These are phyloP conservation scores for Amphiura filiformis DNA, from an alignment of 35 echinoderm and acorn worm genomes.

Conservation along the genomic window DNA sequence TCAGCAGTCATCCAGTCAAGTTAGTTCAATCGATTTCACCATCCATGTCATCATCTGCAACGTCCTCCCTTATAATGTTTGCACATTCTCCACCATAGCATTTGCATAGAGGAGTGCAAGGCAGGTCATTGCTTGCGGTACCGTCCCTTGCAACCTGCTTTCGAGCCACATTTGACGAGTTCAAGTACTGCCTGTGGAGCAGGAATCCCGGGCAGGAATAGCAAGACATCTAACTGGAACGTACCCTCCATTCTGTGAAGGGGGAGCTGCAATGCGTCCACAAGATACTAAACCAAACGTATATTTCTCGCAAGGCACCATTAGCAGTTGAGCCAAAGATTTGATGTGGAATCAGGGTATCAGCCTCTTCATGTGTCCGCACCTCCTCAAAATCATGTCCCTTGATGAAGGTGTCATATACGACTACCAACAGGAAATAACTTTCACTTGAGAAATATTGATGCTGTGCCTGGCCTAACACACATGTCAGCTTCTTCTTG, in stretches of 20 bases:
- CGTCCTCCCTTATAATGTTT: constrained; percentile 5
- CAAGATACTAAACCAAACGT: constrained; percentile 38
- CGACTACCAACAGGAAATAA: constrained; percentile 10
- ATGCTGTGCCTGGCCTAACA: not conserved
- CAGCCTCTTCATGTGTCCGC: constrained; percentile 24
- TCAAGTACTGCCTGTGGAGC: constrained; percentile 39
- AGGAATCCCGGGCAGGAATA: too few species aligned
- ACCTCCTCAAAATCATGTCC: constrained; percentile 34
- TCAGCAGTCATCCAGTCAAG: too few species aligned
- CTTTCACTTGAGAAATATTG: constrained; percentile 2
- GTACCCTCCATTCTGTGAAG: constrained; percentile 17
- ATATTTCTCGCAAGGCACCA: constrained; percentile 32
- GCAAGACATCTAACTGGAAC: constrained; percentile 30
- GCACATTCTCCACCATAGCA: too few species aligned
- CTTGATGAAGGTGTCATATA: constrained; percentile 42
- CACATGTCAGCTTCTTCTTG: not conserved
- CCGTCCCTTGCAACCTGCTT: constrained; percentile 20
- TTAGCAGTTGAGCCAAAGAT: constrained; percentile 34
- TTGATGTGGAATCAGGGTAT: constrained; percentile 40
- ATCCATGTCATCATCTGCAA: too few species aligned
- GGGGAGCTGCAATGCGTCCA: constrained; percentile 3
- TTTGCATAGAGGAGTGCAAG: constrained; percentile 16
- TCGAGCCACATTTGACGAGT: constrained; percentile 17
- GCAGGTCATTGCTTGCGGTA: not conserved
- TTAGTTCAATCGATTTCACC: too few species aligned